These are phyloP conservation scores for Helicoverpa armigera DNA, from an alignment of 1,140 invertebrate species.

Conservation along the genomic window DNA sequence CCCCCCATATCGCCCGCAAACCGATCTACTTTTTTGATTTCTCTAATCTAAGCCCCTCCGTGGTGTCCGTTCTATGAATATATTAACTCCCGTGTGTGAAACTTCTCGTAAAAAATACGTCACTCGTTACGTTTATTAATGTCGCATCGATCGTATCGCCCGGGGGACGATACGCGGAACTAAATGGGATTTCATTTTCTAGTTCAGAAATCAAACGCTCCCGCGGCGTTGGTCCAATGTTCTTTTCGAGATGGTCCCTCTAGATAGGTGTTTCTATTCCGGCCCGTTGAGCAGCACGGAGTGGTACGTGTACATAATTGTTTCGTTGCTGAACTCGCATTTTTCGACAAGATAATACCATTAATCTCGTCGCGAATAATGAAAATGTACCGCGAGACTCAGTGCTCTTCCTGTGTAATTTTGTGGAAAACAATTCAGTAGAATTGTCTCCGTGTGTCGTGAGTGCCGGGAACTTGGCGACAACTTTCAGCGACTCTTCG, in stretches of 20 bases:
- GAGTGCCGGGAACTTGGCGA: conserved; percentile 51
- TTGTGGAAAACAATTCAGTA: conserved; percentile 62
- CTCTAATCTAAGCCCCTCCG: conserved; percentile 72
- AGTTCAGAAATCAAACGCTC: conserved; percentile 82
- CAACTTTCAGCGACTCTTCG: conserved; percentile 53
- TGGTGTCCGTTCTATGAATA: conserved; percentile 80
- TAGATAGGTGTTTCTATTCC: conserved; percentile 71
- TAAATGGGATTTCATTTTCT: conserved; percentile 84
- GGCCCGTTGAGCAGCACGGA: conserved; percentile 64
- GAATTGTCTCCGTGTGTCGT: conserved; percentile 56
- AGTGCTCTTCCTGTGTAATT: conserved; percentile 54
- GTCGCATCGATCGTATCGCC: conserved; percentile 71
- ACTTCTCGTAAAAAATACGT: conserved; percentile 71
- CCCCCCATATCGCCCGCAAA: conserved; percentile 53
- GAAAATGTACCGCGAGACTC: conserved; percentile 67
- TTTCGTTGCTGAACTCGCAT: conserved; percentile 65
- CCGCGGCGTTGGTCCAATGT: conserved; percentile 70
- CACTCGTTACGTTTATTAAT: conserved; percentile 79
- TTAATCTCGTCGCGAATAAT: conserved; percentile 73
- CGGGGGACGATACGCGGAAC: conserved; percentile 60
- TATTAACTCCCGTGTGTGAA: conserved; percentile 78
- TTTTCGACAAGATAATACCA: conserved; percentile 74
- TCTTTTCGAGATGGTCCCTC: conserved; percentile 62
- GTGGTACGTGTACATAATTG: conserved; percentile 67
- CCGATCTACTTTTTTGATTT: conserved; percentile 73